A percentile compares a stretch with the other conserved stretches of the same genome.
Conservation (phyloP, 2,113 vertebrate genomes). For the Catharus bicknelli region DNA sequence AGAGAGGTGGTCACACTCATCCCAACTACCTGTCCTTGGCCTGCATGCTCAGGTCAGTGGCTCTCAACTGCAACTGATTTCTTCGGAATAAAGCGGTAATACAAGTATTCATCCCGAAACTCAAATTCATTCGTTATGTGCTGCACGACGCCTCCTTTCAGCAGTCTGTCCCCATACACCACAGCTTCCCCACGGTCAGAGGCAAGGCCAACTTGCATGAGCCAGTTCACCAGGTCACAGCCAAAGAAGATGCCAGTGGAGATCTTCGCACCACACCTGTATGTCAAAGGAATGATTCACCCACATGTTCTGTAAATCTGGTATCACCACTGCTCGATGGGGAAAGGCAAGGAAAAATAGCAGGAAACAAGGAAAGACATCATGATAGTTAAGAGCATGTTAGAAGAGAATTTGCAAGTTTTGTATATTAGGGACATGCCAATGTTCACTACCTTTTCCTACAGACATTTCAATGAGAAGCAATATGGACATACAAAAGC, state of each 20-base stretch:
- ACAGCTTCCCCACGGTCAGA: constrained; percentile 87
- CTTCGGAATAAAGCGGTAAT: constrained; percentile 82
- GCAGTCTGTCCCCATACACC: constrained; percentile 84
- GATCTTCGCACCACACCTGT: constrained; percentile 83
- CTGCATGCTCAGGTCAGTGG: not conserved
- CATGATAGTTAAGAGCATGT: constrained; percentile 66
- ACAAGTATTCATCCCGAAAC: constrained; percentile 86
- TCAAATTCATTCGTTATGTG: constrained; percentile 84
- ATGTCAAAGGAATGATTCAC: constrained; percentile 83
- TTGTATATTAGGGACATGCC: constrained; percentile 45
- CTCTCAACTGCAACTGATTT: constrained; percentile 21
- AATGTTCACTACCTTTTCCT: not conserved
- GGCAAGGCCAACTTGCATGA: constrained; percentile 88
- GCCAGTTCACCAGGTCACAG: constrained; percentile 93
- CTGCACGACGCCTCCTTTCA: constrained; percentile 85
- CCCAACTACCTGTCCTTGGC: constrained; percentile 8
- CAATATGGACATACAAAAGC: not conserved
- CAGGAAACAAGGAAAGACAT: constrained; percentile 75
- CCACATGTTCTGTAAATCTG: constrained; percentile 82
- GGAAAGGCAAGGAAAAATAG: constrained; percentile 66
- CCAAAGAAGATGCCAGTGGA: constrained; percentile 87
- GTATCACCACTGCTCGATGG: constrained; percentile 82
- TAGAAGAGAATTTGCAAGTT: constrained; percentile 55
- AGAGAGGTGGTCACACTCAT: not conserved
- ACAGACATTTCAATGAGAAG: not conserved